These are phyloP conservation scores for Lophochroa leadbeateri DNA, from an alignment of 2,113 vertebrate species.

Conservation along the genomic window DNA sequence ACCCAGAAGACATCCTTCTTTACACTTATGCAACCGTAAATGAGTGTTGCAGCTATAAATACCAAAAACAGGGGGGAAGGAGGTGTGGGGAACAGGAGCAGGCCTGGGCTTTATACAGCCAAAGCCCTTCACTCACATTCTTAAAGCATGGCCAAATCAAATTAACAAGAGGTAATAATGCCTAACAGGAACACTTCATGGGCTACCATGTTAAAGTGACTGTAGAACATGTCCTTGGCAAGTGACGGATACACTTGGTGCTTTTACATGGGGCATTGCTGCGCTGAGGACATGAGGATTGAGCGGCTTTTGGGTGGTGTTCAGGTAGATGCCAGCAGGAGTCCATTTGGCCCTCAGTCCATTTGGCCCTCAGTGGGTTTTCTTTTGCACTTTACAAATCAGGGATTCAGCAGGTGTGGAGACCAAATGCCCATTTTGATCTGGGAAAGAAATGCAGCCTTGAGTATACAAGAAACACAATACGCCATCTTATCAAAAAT, in stretches of 20 bases:
- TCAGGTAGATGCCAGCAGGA: background rate
- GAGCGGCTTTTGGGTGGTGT: background rate
- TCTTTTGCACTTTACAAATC: background rate
- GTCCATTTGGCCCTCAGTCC: background rate
- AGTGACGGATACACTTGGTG: rapidly evolving
- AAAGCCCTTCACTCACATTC: background rate
- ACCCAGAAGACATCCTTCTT: background rate
- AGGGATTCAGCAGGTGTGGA: background rate
- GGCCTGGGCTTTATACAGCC: background rate
- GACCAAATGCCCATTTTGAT: background rate
- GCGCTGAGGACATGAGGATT: background rate
- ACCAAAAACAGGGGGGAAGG: background rate
- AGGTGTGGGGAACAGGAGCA: background rate
- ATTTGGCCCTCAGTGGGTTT: background rate
- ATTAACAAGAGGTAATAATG: background rate
- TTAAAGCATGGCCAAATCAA: background rate
- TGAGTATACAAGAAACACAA: background rate
- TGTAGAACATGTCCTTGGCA: background rate
- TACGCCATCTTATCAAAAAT: background rate
- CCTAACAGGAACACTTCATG: background rate
- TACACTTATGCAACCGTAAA: background rate
- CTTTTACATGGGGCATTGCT: rapidly evolving
- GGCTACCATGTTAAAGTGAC: background rate
- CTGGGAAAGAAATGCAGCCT: background rate
- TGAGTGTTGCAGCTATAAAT: background rate